phyloP scores from a whole-genome alignment of 2,888 invertebrate species.

The Eilema depressum region DNA sequence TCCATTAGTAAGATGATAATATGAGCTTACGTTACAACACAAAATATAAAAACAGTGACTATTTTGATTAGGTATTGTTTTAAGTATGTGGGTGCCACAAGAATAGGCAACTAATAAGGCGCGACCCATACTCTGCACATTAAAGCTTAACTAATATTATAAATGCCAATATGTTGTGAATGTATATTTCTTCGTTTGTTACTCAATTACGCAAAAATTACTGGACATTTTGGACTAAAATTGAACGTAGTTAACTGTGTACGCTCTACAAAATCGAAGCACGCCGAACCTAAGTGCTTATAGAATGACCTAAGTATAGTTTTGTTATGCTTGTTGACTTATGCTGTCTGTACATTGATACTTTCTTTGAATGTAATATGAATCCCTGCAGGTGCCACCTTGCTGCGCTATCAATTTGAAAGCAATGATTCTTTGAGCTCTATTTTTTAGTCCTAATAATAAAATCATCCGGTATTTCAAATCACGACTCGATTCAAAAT shows the following conservation, averaged over 20 bases:
- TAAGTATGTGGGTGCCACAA: not conserved
- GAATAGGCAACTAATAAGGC: not conserved
- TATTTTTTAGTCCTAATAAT: too few species aligned
- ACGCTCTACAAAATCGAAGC: too few species aligned
- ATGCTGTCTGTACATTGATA: not conserved
- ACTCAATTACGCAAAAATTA: not conserved
- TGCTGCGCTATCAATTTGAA: not conserved
- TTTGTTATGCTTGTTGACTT: too few species aligned
- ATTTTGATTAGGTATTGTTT: constrained; percentile 1
- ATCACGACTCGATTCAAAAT: too few species aligned
- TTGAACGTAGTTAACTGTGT: too few species aligned
- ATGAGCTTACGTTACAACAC: constrained; percentile 1
- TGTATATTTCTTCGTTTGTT: not conserved
- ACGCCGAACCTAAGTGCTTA: too few species aligned
- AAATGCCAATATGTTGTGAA: too few species aligned
- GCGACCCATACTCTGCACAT: not conserved
- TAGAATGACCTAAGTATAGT: too few species aligned
- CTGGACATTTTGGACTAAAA: too few species aligned
- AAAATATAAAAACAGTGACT: not conserved
- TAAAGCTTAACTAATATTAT: too few species aligned
- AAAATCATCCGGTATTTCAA: too few species aligned
- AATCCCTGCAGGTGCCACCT: not conserved
- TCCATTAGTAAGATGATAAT: constrained; percentile 2
- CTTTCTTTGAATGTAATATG: constrained; percentile 1
- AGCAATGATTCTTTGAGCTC: not conserved